phyloP scores from a whole-genome alignment of 2,888 invertebrate genomes.

The Eulithis prunata region DNA sequence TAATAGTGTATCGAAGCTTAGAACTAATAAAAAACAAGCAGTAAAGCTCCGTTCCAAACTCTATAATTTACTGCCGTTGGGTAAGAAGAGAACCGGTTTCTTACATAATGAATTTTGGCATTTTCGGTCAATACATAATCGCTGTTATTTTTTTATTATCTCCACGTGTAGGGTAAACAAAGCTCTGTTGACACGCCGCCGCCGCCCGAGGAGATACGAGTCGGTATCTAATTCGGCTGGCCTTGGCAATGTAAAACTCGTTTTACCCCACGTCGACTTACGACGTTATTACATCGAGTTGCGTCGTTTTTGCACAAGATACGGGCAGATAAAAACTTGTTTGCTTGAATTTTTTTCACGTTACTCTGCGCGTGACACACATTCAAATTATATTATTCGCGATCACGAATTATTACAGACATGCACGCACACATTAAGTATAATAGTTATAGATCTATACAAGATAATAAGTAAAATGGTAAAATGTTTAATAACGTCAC shows the following conservation, averaged over 20 bases:
- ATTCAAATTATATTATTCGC: conserved; percentile 40
- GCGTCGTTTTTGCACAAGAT: conserved; percentile 58
- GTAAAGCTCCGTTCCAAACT: conserved; percentile 22
- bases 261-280: conserved; percentile 67
- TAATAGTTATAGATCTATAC: not conserved
- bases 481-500: conserved; percentile 21
- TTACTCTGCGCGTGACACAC: conserved; percentile 39
- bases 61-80: conserved; percentile 24
- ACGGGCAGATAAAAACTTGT: conserved; percentile 46
- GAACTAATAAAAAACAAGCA: conserved; percentile 26
- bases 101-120: conserved; percentile 28
- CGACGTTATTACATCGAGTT: conserved; percentile 51
- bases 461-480: conserved; percentile 16
- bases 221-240: conserved; percentile 78
- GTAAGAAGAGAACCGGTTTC: conserved; percentile 24
- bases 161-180: conserved; percentile 69
- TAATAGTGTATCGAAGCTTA: conserved; percentile 14
- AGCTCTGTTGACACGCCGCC: conserved; percentile 69
- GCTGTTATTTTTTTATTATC: conserved; percentile 59
- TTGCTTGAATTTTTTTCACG: conserved; percentile 44
- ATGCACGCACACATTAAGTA: conserved; percentile 10
- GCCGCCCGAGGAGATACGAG: conserved; percentile 62
- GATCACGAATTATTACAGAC: conserved; percentile 26
- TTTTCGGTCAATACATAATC: conserved; percentile 29
- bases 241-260: conserved; percentile 82